Evolutionary conservation across 2,113 vertebrate genomes (phyloP), one percentile per base, ranked within the genome.

Genomic region (Sturnira hondurensis): DNA sequence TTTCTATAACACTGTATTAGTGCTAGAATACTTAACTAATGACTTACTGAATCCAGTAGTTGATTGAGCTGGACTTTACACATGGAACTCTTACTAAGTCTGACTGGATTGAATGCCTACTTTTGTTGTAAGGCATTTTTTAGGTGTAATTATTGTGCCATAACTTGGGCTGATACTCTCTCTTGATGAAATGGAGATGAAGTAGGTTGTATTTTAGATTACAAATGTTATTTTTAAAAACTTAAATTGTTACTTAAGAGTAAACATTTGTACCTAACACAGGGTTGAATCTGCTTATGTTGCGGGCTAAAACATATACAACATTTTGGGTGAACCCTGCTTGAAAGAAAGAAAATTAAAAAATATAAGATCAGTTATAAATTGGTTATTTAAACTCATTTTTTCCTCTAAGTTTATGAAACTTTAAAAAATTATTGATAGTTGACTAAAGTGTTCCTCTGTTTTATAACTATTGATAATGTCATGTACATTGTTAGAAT

Each of bases 301-400:
- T 52, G 63, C 52, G 8, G 17, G 88, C 26, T 82, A 20, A 85
- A 95, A 94, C 22, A 36, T 92, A 33, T 2, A 36, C 4, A 83
- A 24, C 24, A 58, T 89, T 86, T 77, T 28, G 16, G 19, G 22
- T 80, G 20, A 89, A 7, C 7, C 16, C 26, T 85, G 28, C 81
- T 89, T 61, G 85, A 78, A 33, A 76, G 89, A 93, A 91, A 94
- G 36, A 88, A 90, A 89, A 56, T 5, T 78, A 73, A 89, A 14
- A 92, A 43, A 90, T 68, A 74, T 70, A 85, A 85, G 93, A 86
- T 80, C 31, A 16, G 7, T 47, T 58, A 45, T 22, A 9, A 81
- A 91, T 20, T 61, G 0, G 9, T 93, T 85, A 73, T 76, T 95
- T 88, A 92, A 96, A 70, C 38, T 81, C 14, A 82, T 56, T 92